Base-by-base conservation (phyloP, 2,113 vertebrate genomes). In the Rhinogobius similis region DNA sequence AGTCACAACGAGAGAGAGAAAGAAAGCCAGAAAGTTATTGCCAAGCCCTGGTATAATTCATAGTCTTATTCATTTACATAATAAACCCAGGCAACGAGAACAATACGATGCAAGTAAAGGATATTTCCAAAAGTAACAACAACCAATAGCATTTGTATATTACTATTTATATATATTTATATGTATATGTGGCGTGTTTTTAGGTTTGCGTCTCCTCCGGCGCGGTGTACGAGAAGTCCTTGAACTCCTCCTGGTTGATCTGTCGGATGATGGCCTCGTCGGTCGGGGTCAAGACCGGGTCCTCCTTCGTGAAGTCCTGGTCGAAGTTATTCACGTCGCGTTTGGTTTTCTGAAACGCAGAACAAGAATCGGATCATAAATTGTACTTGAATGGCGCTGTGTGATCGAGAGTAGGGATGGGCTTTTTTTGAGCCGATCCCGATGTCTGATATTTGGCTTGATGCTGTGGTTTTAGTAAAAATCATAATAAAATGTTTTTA, bases 261-360 rank as follows among this genome's bases (percentile, higher is more conserved):
- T 99, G 97, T 90, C 96, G 96, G 87, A 99, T 95, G 83, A 99
- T 97, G 72, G 96, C 93, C 84, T 99, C 97, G 44, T 99, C 97
- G 61, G 98, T 96, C 50, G 95, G 95, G 0, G 97, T 99, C 91
- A 99, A 91, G 55, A 97, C 93, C 0, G 98, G 98, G 79, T 99
- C 97, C 92, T 99, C 98, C 85, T 96, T 95, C 43, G 98, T 99
- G 93, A 99, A 99, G 93, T 98, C 97, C 94, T 99, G 97, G 93
- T 99, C 97, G 75, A 99, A 99, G 93, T 99, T 99, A 95, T 99
- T 99, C 92, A 99, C 97, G 52, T 99, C 98, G 84, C 96, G 94
- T 93, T 98, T 99, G 92, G 98, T 99, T 93, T 99, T 99, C 98
- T 99, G 92, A 50, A 58, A 48, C 59, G 68, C 56, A 68, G 63